phyloP scores from a whole-genome alignment of 2,888 invertebrate species.

The Drosophila vallismaia region DNA sequence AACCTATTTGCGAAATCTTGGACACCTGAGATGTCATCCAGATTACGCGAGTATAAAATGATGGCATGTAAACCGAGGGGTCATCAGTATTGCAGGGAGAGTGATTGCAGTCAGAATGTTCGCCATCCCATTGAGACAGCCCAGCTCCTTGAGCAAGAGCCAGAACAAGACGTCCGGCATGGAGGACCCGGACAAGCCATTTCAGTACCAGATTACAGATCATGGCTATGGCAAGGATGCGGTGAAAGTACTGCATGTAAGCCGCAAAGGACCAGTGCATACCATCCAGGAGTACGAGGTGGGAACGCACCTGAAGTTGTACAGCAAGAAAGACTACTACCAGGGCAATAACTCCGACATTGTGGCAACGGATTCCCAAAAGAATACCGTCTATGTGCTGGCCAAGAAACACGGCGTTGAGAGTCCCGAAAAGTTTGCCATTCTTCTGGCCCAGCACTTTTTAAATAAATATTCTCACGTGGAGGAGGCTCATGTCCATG shows the following conservation, averaged over 20 bases:
- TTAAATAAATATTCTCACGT: constrained; percentile 91
- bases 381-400: constrained; percentile 91
- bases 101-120: constrained; percentile 63
- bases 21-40: background rate
- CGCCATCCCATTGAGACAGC: constrained; percentile 64
- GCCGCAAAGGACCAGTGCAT: constrained; percentile 88
- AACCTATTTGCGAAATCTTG: background rate
- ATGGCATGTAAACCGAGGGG: background rate
- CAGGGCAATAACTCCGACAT: constrained; percentile 89
- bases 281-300: constrained; percentile 90
- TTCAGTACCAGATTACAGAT: constrained; percentile 77
- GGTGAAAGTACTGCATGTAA: constrained; percentile 90
- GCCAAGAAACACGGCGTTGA: constrained; percentile 91
- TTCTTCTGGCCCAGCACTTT: constrained; percentile 90
- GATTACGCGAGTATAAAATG: constrained; percentile 29
- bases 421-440: constrained; percentile 90
- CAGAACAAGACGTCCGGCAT: background rate
- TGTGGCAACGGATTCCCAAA: constrained; percentile 92
- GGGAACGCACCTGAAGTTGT: constrained; percentile 88
- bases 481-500: constrained; percentile 87
- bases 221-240: constrained; percentile 88
- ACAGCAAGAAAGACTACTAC: constrained; percentile 89
- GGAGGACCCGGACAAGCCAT: constrained; percentile 16
- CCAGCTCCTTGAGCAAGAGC: constrained; percentile 5
- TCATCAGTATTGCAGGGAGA: constrained; percentile 25